Evolutionary conservation across 1,140 invertebrate genomes (phyloP), one percentile per base, ranked within the genome.

Genomic region (Zelostemma sp.): DNA sequence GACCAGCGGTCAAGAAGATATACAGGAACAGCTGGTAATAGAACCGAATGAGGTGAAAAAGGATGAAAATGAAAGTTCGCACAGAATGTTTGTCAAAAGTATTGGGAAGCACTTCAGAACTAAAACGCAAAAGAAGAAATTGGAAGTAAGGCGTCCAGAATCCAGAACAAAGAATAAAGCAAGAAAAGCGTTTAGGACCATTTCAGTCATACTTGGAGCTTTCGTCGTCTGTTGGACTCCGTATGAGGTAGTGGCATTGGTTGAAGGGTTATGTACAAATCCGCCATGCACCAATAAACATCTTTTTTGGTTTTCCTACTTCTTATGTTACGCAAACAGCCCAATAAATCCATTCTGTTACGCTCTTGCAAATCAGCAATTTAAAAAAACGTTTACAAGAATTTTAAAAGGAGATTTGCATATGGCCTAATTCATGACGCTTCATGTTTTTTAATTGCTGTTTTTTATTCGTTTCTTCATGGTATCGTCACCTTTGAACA

Each of bases 221-320:
- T 99, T 99, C 77, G 96, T 99, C 1, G 90, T 97, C 45, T 99
- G 98, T 83, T 99, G 98, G 98, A 99, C 98, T 8, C 98, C 98
- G 0, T 99, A 99, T 84, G 98, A 99, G 81, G 91, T 99, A 21
- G 83, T 96, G 77, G 96, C 97, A 0, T 88, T 99, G 56, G 95
- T 99, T 1, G 96, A 97, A 79, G 97, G 97, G 0, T 98, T 99
- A 83, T 99, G 97, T 82, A 88, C 91, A 5, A 86, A 92, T 67
- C 93, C 93, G 41, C 92, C 91, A 6, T 97, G 96, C 80, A 94
- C 95, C 50, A 99, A 99, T 77, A 89, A 91, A 68, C 93, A 97
- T 80, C 86, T 99, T 1, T 99, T 97, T 83, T 95, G 97, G 91
- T 98, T 99, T 83, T 95, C 95, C 0, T 99, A 99, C 81, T 99